phyloP scores from a whole-genome alignment of 2,113 vertebrate genomes.

The Passer domesticus region DNA sequence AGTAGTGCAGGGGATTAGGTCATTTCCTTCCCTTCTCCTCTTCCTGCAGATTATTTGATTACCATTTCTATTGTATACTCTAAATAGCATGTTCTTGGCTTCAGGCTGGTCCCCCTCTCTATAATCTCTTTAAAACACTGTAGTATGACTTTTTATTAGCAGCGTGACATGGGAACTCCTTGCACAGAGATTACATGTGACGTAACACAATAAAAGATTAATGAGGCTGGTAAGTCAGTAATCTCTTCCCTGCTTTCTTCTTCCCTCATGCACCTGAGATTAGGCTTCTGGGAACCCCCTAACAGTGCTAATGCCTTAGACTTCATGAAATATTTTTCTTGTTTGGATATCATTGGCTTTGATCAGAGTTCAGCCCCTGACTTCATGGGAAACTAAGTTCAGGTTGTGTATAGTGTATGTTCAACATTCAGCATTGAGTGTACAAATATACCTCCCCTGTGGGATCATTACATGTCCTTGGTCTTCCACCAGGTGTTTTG shows the following conservation, averaged over 20 bases:
- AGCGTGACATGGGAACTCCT: background rate
- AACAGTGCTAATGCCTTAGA: background rate
- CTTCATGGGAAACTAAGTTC: background rate
- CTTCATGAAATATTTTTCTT: background rate
- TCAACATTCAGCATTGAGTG: background rate
- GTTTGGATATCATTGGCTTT: background rate
- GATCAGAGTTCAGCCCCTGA: background rate
- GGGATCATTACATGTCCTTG: background rate
- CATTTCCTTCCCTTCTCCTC: conserved; percentile 62
- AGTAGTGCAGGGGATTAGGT: conserved; percentile 48
- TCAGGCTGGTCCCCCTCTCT: background rate
- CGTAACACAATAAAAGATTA: background rate
- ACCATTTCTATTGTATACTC: conserved; percentile 61
- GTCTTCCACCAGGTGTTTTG: background rate
- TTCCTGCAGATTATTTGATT: conserved; percentile 68
- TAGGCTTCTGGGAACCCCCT: background rate
- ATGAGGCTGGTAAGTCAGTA: background rate
- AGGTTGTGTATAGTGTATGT: background rate
- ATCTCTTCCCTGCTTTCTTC: background rate
- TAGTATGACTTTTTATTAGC: conserved; percentile 18
- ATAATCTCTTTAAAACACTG: conserved; percentile 34
- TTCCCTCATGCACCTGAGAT: background rate
- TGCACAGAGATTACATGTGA: background rate
- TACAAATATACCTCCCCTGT: background rate
- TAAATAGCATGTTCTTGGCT: conserved; percentile 53